Evolutionary conservation across 2,888 invertebrate species (phyloP).

Genomic region (Helobdella robusta): DNA sequence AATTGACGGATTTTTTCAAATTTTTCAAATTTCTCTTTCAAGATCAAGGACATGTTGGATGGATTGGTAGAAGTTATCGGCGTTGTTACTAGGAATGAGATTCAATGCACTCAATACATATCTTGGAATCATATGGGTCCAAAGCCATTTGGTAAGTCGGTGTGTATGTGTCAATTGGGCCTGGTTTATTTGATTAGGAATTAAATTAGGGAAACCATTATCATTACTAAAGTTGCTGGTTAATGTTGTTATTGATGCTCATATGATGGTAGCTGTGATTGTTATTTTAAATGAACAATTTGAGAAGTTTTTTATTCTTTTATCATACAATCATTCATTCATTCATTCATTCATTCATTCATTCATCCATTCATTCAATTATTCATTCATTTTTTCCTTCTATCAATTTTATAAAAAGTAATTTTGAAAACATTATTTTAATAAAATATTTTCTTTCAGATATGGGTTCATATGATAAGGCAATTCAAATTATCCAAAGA

Average conservation of each 20-base stretch:
- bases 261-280: too few species aligned
- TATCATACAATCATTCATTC: neutral
- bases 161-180: too few species aligned
- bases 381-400: neutral
- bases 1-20: too few species aligned
- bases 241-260: too few species aligned
- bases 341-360: neutral
- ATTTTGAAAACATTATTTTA: too few species aligned
- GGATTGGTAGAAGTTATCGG: conserved; percentile 27
- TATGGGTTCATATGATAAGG: conserved; percentile 27
- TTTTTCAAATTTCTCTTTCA: neutral
- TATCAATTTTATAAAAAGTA: neutral
- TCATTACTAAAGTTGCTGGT: too few species aligned
- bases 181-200: too few species aligned
- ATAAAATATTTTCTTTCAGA: conserved; percentile 6
- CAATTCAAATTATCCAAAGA: conserved; percentile 21
- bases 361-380: too few species aligned
- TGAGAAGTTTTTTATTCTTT: too few species aligned
- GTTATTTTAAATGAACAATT: neutral
- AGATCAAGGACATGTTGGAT: conserved; percentile 20
- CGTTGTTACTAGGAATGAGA: conserved; percentile 15
- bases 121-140: conserved; percentile 12
- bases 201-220: too few species aligned
- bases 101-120: conserved; percentile 16
- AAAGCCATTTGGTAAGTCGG: conserved; percentile 23